Evolutionary conservation across 2,797 vertebrate genomes (phyloP), one percentile per base, ranked within the genome.

Genomic region (Chiroxiphia lanceolata): DNA sequence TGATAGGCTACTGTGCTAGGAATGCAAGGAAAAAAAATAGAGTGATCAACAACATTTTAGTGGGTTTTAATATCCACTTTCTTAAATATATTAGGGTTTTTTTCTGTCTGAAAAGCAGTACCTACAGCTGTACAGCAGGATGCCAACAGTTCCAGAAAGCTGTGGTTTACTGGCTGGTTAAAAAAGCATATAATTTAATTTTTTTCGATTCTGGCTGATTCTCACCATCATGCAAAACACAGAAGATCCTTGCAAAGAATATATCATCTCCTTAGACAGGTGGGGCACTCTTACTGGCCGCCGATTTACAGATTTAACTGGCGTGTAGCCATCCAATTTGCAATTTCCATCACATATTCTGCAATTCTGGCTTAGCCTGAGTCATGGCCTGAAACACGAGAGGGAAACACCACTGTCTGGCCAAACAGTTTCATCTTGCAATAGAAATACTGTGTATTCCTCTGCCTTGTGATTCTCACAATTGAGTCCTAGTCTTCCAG

Each of bases 341-440:
- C 53, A 71, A 78, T 81, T 94, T 94, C 65, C 61, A 47, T 95
- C 76, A 53, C 51, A 88, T 65, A 70, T 91, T 91, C 76, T 81
- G 61, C 53, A 86, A 12, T 88, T 94, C 65, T 88, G 87, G 65
- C 79, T 94, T 85, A 71, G 53, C 77, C 48, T 80, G 82, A 93
- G 64, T 88, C 90, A 69, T 40, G 84, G 76, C 61, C 82, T 93
- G 79, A 88, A 94, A 88, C 8, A 83, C 65, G n/a, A 92, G 53
- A 81, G 90, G 93, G 95, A 96, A 93, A 50, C 0, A 0, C 72
- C 72, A 9, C 61, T 88, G 94, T 90, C 90, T 94, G 90, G 93
- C 90, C 88, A 90, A 69, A 59, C 65, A 90, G 69, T 80, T 75
- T 92, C 78, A 70, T 92, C 71, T 60, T 90, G 83, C 69, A 87